Evolutionary conservation across 2,113 vertebrate genomes (phyloP), one percentile per base, ranked within the genome.

Genomic region (Mastomys coucha): DNA sequence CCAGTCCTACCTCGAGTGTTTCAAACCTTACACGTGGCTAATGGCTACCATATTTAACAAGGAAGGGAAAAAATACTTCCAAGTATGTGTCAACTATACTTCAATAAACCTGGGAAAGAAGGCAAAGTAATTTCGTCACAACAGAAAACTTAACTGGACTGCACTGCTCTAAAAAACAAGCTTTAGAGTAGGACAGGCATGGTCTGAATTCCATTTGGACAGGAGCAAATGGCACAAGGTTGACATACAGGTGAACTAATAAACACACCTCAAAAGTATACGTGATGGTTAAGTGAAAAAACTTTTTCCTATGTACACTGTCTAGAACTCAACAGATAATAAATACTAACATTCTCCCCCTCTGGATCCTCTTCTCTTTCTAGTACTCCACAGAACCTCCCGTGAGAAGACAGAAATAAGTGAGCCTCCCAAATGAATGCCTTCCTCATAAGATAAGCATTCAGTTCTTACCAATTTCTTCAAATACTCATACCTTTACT

Each of bases 401-500:
- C 78, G 16, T 84, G 75, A 91, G 84, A 92, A 96, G 39, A 91
- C 17, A 92, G 60, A 89, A 89, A 93, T 51, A 95, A 93, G 5
- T 81, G 94, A 92, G 20, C 51, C 80, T 73, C 45, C 39, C 51
- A 89, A 90, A 88, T 84, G 45, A 92, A 4, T 89, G 80, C 39
- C 87, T 94, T 95, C 53, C 33, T 39, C 39, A 77, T 33, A 91
- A 91, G 17, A 94, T 20, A 93, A 67, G n/a, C 58, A 87, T 93
- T 95, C n/a, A 89, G 49, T 75, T 94, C 77, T 95, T 86, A 76
- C 39, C 80, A 92, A 92, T 84, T 92, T 58, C 17, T 96, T 97
- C 69, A 91, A 96, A 80, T 84, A 96, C 8, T 5, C 82, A 49
- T 39, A 96, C 53, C 36, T 94, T 86, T 81, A 87, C 94, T 84